These are phyloP conservation scores for Fregata magnificens DNA, from an alignment of 2,113 vertebrate genomes.

Conservation along the genomic window DNA sequence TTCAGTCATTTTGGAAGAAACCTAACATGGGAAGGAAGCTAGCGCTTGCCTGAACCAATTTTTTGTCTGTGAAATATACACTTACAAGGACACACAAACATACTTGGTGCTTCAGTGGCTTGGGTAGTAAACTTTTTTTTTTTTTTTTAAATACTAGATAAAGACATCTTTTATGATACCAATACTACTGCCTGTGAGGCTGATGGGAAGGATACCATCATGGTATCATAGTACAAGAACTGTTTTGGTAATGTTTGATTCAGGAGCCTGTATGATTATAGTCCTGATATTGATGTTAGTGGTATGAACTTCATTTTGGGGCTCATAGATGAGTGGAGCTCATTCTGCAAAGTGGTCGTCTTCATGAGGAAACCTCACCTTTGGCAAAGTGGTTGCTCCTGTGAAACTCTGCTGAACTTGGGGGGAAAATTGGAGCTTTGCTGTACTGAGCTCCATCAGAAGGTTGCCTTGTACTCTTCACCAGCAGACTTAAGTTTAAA, in stretches of 20 bases:
- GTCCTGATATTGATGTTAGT: not conserved
- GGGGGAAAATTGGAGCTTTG: not conserved
- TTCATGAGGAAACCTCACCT: not conserved
- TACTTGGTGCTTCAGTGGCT: not conserved
- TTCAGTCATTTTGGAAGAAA: not conserved
- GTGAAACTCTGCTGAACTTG: not conserved
- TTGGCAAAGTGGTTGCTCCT: not conserved
- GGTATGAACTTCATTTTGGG: not conserved
- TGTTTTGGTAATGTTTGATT: not conserved
- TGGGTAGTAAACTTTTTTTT: not conserved
- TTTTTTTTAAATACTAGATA: not conserved
- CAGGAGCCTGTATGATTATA: not conserved
- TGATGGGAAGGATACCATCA: accelerated
- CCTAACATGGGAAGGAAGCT: not conserved
- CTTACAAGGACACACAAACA: no score
- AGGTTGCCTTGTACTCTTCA: not conserved
- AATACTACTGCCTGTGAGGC: not conserved
- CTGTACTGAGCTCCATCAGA: not conserved
- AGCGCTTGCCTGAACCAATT: not conserved
- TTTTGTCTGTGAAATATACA: not conserved
- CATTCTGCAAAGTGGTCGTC: not conserved
- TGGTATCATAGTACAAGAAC: not conserved
- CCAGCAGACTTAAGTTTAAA: not conserved
- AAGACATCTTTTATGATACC: not conserved
- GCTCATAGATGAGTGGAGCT: not conserved